These are phyloP conservation scores for Bergia sp. DNA, from an alignment of 92 coral and sea anemone species.

Conservation along the genomic window DNA sequence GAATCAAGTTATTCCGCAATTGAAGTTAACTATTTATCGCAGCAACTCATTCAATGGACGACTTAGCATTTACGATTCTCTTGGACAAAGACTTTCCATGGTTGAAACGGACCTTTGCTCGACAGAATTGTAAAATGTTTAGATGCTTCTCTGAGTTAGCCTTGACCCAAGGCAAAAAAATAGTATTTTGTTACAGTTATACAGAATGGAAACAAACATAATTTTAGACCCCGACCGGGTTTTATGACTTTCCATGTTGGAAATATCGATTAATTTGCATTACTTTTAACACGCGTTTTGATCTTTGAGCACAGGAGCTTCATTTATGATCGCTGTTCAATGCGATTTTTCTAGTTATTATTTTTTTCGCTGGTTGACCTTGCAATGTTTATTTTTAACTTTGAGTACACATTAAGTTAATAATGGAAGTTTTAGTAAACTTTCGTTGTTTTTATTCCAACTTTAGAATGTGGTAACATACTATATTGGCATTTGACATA, in stretches of 20 bases:
- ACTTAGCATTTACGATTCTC: constrained; percentile 35
- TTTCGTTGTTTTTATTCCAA: constrained; percentile 2
- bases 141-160: background rate
- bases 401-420: background rate
- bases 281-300: background rate
- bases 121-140: constrained; percentile 4
- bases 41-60: constrained; percentile 38
- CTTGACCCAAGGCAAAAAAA: background rate
- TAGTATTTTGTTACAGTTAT: background rate
- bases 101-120: constrained; percentile 45
- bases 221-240: background rate
- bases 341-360: no score
- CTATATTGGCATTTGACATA: background rate
- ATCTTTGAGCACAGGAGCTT: background rate
- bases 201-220: background rate
- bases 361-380: background rate
- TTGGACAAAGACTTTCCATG: constrained; percentile 40
- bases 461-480: background rate
- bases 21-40: constrained; percentile 29
- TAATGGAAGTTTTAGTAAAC: background rate
- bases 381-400: constrained; percentile 10
- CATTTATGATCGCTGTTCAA: background rate
- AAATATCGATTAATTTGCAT: background rate
- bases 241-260: background rate
- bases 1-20: background rate